Base-by-base conservation (phyloP, 1,140 invertebrate species). In the Vollenhovia emeryi region DNA sequence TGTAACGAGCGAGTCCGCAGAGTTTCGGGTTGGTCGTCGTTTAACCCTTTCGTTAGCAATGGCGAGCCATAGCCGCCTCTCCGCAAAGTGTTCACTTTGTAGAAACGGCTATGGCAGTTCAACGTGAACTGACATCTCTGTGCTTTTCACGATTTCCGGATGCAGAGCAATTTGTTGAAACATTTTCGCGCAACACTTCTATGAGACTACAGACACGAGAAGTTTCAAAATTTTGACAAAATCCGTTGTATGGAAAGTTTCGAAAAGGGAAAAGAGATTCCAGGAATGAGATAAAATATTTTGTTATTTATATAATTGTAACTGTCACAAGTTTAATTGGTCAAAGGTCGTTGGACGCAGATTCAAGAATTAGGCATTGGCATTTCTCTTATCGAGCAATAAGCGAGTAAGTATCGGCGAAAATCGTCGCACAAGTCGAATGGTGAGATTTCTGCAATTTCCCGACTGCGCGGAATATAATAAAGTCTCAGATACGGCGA, bases 21-120 rank as follows among this genome's bases (percentile, higher is more conserved):
- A 82, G 66, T 82, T 80, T 82, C 66, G 62, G 50, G 64, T 24
- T 43, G 24, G 66, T 45, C 36, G 66, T 68, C 78, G 66, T 82
- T 82, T 73, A 82, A 82, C 52, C 50, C 78, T 82, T 73, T 82
- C 78, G 78, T 73, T 73, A 71, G 78, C 64, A 73, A 82, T 57
- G 36, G 50, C 50, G 50, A 69, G 40, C 27, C 78, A 59, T 73
- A 73, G 66, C 24, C 24, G 66, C 36, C 18, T 36, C 66, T 82
- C 50, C 66, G 66, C 78, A 73, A 82, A 71, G 21, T 73, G 66
- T 82, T 82, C 78, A 71, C 78, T 73, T 73, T 82, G 62, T 79
- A 79, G 50, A 8, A 80, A 71, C n/a, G 57, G 27, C 40, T 24
- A 30, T 33, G 40, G 50, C 36, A 45, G 8, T 82, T 73, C 21